Evolutionary conservation across 2,888 invertebrate genomes (phyloP), one percentile per base, ranked within the genome.

Genomic region (Neria commutata): DNA sequence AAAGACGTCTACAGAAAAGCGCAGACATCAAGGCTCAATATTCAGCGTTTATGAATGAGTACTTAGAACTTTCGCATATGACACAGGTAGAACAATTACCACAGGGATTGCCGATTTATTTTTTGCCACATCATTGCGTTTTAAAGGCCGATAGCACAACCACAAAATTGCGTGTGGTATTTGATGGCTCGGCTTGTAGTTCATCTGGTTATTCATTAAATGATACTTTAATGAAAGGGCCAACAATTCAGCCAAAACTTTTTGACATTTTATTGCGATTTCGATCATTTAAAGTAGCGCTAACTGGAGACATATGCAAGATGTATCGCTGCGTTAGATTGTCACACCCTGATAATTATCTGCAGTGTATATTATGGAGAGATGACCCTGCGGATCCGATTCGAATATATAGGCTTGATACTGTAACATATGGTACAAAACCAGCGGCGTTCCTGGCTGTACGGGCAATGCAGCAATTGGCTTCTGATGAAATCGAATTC

Each of bases 251-350:
- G 42, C 50, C 58, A 1, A 61, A 57, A 26, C 25, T 59, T 17
- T 59, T 56, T 34, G 26, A 58, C 19, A 65, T 23, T 1, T 37
- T 66, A 1, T 8, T 63, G 2, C 25, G 58, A 4, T 60, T 63
- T 52, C 51, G 58, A 1, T 29, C 54, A 6, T 58, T 58, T 51
- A 25, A 51, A 24, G 24, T 60, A 17, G 58, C 60, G 14, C n/a
- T 63, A 8, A 58, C 56, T 16, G 58, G 51, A 37, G 58, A 61
- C 17, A 61, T 58, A 29, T 55, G 55, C 17, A 62, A 62, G 53
- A 62, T 62, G 60, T 56, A 56, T 21, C 46, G 54, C n/a, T 46
- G 46, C 46, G 37, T 60, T n/a, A 45, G 45, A 2, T 19, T 60
- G 1, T 29, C 54, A 19, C 23, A 37, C 3, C 26, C 53, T 19